Evolutionary conservation across 2,888 invertebrate species (phyloP), one percentile per base, ranked within the genome.

Genomic region (Hesperia comma): DNA sequence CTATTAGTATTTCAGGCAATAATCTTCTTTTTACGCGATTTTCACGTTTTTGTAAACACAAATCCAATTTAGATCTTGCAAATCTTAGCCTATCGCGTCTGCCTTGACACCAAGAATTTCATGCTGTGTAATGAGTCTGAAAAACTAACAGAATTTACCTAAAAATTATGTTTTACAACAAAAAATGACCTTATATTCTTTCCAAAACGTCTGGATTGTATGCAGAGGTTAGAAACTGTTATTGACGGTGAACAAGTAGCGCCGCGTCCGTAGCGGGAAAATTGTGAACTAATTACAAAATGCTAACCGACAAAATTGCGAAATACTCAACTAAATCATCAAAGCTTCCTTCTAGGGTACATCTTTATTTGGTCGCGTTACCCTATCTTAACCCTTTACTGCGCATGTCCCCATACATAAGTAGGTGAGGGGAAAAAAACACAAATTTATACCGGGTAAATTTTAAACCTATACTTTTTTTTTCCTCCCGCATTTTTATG

Each of bases 381-480:
- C 60, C 73, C 62, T 70, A 68, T 69, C 78, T 89, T 86, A 91
- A 90, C 92, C 92, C 91, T 92, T 91, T 90, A 89, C 88, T 92
- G 92, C 92, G 92, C 92, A 92, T 91, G 92, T 80, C 88, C 73
- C 81, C 88, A 88, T 90, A 90, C 90, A 89, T 87, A 90, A 90
- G 90, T 90, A 90, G 86, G 82, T 83, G 81, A 84, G 80, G 81
- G 87, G 90, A 92, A 92, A 92, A 93, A 93, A 93, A 93, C 90
- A 88, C 91, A 88, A 92, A 90, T 91, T 92, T 92, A 91, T 91
- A 90, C 92, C 92, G 92, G 92, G 92, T 81, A 92, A 93, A 92
- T 90, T 92, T 92, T 91, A 92, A 91, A 92, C 85, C 90, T 92
- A 92, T 92, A 92, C 92, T 92, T 93, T 92, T 92, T 90, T 92